Conservation (phyloP, 2,888 invertebrate species). For the Drosophila anomelani region DNA sequence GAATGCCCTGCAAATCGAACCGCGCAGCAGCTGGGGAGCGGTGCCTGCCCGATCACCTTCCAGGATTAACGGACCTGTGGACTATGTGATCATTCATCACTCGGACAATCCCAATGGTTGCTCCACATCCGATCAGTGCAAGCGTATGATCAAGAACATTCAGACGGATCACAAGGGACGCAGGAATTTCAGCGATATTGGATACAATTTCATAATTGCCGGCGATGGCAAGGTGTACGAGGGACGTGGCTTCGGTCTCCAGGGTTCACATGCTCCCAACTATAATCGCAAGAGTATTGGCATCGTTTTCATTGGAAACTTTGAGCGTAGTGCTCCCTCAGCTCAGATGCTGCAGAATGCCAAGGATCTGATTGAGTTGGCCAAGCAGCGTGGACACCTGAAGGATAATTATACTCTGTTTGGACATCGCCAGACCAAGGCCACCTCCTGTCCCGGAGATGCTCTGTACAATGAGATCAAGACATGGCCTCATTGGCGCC, state of each 20-base stretch:
- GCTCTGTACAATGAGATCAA: constrained; percentile 87
- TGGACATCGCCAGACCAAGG: constrained; percentile 88
- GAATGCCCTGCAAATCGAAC: constrained; percentile 73
- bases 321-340: constrained; percentile 86
- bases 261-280: constrained; percentile 89
- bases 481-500: constrained; percentile 87
- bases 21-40: constrained; percentile 87
- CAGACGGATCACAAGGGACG: constrained; percentile 87
- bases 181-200: constrained; percentile 89
- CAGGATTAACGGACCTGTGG: constrained; percentile 86
- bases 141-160: constrained; percentile 87
- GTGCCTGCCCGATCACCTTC: constrained; percentile 84
- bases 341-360: constrained; percentile 87
- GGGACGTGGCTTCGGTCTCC: constrained; percentile 89
- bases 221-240: constrained; percentile 90
- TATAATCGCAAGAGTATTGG: constrained; percentile 89
- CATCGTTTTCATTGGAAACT: constrained; percentile 88
- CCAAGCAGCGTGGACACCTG: constrained; percentile 87
- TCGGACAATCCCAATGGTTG: constrained; percentile 88
- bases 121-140: constrained; percentile 86
- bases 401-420: constrained; percentile 87
- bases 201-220: constrained; percentile 90
- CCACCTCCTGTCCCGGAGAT: constrained; percentile 89
- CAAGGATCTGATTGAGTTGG: constrained; percentile 87
- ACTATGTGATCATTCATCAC: constrained; percentile 90